Base-by-base conservation (phyloP, 1,140 invertebrate genomes). In the Asbolus verrucosus region DNA sequence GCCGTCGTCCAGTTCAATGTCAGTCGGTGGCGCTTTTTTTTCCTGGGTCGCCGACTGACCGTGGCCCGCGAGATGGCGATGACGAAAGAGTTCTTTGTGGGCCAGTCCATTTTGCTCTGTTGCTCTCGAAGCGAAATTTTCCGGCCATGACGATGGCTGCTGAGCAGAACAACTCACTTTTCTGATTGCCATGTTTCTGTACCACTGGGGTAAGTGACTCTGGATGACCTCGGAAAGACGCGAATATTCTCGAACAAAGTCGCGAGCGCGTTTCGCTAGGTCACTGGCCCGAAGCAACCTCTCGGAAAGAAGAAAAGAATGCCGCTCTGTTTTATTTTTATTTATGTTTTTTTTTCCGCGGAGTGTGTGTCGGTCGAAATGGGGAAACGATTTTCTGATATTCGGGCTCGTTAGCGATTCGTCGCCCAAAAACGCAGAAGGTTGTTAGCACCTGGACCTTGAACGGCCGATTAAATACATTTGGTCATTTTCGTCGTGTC, bases 11-110 rank as follows among this genome's bases (percentile, higher is more conserved):
- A 78, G 78, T 80, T 78, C 76, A 78, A 79, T 80, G 77, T 75
- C 76, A 76, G 70, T 71, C 71, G 70, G 50, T 73, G 69, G 70
- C 71, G 70, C 67, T 67, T 75, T 75, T 78, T n/a, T 73, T 77
- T 77, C 75, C 76, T 75, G 78, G 79, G 78, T 80, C 79, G 75
- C 72, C 78, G 79, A 76, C 77, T 79, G 79, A 76, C 79, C 79
- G 71, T 80, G 79, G 79, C 79, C 79, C 39, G 24, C 3, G n/a
- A 61, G 30, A 62, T 36, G 33, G 43, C 11, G 67, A 65, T 65
- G 36, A 54, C 46, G 46, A 54, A 54, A 54, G 21, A 54, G 21
- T 27, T 41, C 18, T 54, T 54, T 54, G 46, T 54, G 46, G 46
- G 21, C 46, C 46, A 54, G 19, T 54, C 46, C 24, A 43, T 36